Base-by-base conservation (phyloP, 2,888 invertebrate genomes). In the Panorpa germanica region DNA sequence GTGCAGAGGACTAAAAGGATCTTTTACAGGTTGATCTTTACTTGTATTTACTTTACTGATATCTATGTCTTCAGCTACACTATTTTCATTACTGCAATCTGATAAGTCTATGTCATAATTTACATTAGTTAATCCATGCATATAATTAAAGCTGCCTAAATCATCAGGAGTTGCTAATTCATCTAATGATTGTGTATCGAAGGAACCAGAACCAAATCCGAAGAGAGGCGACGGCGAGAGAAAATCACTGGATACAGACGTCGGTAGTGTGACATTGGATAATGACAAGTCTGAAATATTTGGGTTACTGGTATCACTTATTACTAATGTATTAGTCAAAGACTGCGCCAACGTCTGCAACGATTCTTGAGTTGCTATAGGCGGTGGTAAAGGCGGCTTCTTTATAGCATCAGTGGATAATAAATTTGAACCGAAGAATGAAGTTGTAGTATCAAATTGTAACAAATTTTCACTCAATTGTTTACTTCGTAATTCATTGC, bases 51-150 rank as follows among this genome's bases (percentile, higher is more conserved):
- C 18, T 13, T 35, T 27, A 31, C 30, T 22, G 37, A 50, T 50
- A 31, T 51, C 51, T 4, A 51, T 36, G 35, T 57, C 59, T 18
- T 75, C 76, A 0, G 68, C 67, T 14, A 65, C 55, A 39, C 74
- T 75, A 43, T 74, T 75, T 6, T 77, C 77, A 0, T 64, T 71
- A 41, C 75, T 76, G 22, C 72, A 54, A 48, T 77, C 78, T 3
- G 76, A 76, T 34, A 76, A 54, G 47, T 77, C 76, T 32, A 77
- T 74, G 40, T 78, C 77, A 38, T 78, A 78, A 46, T 76, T 76
- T 9, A 78, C 66, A 42, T 71, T 70, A 14, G 70, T 66, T 15
- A 77, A 47, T 0, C 70, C 70, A 9, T 70, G 61, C 1, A 61
- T 57, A 19, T 67, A 51, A 34, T 65, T 61, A 5, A 63, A 61